Evolutionary conservation across 2,888 invertebrate species (phyloP), one percentile per base, ranked within the genome.

Genomic region (Erebia ligea): DNA sequence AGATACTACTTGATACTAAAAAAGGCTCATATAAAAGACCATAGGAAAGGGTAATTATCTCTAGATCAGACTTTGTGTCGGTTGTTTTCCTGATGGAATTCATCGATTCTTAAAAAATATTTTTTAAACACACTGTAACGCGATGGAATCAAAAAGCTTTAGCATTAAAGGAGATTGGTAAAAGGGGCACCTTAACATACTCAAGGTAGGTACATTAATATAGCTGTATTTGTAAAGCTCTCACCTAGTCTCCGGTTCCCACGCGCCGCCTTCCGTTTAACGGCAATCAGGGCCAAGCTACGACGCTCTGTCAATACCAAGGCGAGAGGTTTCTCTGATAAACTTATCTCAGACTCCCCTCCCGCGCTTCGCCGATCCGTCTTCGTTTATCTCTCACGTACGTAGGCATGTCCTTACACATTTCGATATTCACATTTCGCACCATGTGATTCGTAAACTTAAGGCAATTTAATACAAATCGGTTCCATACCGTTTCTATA

Each of bases 241-340:
- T 73, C 71, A 76, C 76, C 73, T 74, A 77, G 71, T 71, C 75
- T 71, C 74, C 74, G 74, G 70, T 73, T 70, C 71, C 68, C 85
- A 87, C 87, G 86, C 84, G 83, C 83, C 82, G 82, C 84, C 88
- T 92, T 91, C 88, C 89, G 89, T 86, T 91, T 86, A 89, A 81
- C 88, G 88, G 89, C 91, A 93, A 92, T 92, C 91, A 92, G 88
- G 86, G 86, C 86, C 87, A 83, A 82, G 85, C 87, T 86, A 88
- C 92, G 90, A 88, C 87, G 91, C 86, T 91, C 89, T 91, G 92
- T 92, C 92, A 92, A 92, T 92, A 92, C 87, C 86, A 85, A 88
- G 88, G 87, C 90, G 90, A 92, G 90, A 91, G 91, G 90, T 90
- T 91, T 89, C 87, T 85, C 88, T 91, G 92, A 92, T 92, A 92